These are phyloP conservation scores for Scaptomyza caliginosa DNA, from an alignment of 2,888 invertebrate species.

Conservation along the genomic window DNA sequence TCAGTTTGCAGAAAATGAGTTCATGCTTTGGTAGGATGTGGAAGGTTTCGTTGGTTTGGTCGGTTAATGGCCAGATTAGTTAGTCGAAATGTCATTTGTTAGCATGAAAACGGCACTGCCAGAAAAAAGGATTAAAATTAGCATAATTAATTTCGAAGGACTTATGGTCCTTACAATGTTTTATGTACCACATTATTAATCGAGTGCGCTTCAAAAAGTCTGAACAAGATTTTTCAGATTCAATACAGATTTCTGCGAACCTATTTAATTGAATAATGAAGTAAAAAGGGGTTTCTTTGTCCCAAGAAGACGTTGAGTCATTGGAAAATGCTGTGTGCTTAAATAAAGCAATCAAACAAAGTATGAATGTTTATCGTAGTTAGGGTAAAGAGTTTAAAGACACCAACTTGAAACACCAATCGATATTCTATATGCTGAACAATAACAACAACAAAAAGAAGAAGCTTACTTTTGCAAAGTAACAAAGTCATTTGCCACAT, in stretches of 20 bases:
- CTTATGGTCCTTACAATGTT: slow-evolving; percentile 34
- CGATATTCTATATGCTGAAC: neutral
- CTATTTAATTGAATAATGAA: neutral
- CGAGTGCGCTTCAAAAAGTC: slow-evolving; percentile 33
- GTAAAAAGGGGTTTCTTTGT: neutral
- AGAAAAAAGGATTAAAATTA: slow-evolving; percentile 68
- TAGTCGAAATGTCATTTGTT: slow-evolving; percentile 72
- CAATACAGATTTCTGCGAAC: slow-evolving; percentile 25
- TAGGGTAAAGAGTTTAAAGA: neutral
- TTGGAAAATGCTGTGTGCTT: too few species aligned
- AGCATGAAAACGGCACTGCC: slow-evolving; percentile 51
- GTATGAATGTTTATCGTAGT: neutral
- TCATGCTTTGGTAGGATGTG: slow-evolving; percentile 4
- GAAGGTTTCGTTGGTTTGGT: slow-evolving; percentile 19
- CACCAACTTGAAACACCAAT: neutral
- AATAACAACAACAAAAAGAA: neutral
- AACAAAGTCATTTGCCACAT: slow-evolving; percentile 14
- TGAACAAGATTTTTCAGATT: slow-evolving; percentile 12
- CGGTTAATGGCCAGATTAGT: slow-evolving; percentile 67
- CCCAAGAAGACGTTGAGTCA: neutral
- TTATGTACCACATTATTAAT: slow-evolving; percentile 58
- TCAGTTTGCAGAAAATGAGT: slow-evolving; percentile 53
- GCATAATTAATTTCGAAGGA: slow-evolving; percentile 67
- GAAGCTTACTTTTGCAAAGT: neutral
- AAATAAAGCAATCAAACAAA: too few species aligned